Conservation (phyloP, 2,797 vertebrate genomes). For the Lepidocolaptes lacrymiger region DNA sequence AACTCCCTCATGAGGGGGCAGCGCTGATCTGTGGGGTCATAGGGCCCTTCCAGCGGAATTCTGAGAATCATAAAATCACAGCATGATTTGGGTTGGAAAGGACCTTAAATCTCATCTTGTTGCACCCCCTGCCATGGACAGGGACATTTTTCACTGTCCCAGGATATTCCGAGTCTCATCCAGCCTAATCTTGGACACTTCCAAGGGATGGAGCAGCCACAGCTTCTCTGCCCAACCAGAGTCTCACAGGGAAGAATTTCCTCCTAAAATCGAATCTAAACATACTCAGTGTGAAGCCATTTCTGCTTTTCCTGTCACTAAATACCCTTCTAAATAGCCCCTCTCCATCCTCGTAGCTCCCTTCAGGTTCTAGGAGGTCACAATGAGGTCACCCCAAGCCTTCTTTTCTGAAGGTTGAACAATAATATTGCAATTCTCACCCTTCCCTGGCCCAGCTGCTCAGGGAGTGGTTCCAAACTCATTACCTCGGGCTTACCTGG, state of each 20-base stretch:
- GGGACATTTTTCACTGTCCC: background rate
- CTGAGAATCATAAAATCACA: background rate
- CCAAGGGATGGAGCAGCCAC: no score
- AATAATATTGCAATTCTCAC: background rate
- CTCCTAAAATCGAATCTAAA: background rate
- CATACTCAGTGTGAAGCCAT: background rate
- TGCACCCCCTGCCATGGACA: fast-evolving
- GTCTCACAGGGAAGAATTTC: background rate
- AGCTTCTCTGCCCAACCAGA: background rate
- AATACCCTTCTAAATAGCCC: background rate
- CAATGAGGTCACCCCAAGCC: background rate
- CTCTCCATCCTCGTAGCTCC: background rate
- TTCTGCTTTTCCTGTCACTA: background rate
- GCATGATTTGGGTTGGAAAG: background rate
- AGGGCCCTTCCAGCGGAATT: background rate
- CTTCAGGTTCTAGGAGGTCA: fast-evolving
- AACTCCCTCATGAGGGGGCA: background rate
- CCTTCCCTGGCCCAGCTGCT: background rate
- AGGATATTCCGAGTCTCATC: background rate
- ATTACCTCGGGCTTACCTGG: background rate
- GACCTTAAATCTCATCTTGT: background rate
- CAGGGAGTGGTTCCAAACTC: background rate
- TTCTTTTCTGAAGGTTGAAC: background rate
- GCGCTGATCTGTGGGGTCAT: no score
- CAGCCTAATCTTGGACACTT: background rate